Evolutionary conservation across 1,140 invertebrate species (phyloP).

Genomic region (Cydia fagiglandana): DNA sequence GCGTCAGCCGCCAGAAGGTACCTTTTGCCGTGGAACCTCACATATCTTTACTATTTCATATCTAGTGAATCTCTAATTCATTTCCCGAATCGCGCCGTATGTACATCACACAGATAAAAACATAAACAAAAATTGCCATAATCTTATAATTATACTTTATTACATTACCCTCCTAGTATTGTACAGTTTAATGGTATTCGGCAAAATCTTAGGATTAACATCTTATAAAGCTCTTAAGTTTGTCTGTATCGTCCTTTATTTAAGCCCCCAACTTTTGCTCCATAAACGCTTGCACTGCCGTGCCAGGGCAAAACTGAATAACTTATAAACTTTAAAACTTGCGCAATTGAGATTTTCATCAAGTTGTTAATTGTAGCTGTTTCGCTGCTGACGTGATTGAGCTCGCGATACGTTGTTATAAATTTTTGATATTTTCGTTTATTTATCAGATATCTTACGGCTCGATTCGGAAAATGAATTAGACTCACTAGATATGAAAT

Average conservation of each 20-base stretch:
- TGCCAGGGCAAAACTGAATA: constrained; percentile 23
- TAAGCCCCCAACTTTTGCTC: neutral
- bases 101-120: no score
- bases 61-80: no score
- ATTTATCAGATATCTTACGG: neutral
- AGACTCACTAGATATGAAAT: no score
- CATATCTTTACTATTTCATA: no score
- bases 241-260: constrained; percentile 20
- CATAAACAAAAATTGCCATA: no score
- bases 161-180: no score
- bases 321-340: constrained; percentile 27
- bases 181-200: neutral
- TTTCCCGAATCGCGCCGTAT: no score
- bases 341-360: constrained; percentile 28
- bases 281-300: constrained; percentile 23
- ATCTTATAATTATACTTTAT: no score
- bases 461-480: no score
- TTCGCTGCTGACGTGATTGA: constrained; percentile 16
- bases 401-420: neutral
- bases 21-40: no score
- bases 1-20: no score
- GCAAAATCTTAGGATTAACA: constrained; percentile 1
- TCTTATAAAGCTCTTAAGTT: constrained; percentile 26
- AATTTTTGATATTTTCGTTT: neutral
- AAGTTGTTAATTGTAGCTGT: constrained; percentile 14